A percentile compares a stretch with the other conserved stretches of the same genome.
phyloP scores from a whole-genome alignment of 2,797 vertebrate species.

The Poecilia velifera region DNA sequence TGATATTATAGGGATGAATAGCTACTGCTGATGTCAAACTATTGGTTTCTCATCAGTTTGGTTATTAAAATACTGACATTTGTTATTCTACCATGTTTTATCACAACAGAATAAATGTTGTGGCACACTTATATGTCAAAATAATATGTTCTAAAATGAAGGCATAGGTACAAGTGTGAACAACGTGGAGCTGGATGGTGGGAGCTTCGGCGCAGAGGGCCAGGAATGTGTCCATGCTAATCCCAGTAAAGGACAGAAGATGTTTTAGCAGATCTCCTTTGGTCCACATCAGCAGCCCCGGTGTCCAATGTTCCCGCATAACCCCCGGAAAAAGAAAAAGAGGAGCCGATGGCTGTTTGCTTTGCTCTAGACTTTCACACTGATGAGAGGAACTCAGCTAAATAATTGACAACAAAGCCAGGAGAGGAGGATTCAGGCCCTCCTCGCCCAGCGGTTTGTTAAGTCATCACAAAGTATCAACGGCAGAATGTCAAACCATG shows the following conservation, averaged over 20 bases:
- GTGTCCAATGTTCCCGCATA: slow-evolving; percentile 65
- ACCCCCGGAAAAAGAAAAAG: slow-evolving; percentile 76
- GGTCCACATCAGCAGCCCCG: slow-evolving; percentile 69
- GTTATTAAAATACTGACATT: neutral
- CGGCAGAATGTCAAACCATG: slow-evolving; percentile 62
- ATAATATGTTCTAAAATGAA: neutral
- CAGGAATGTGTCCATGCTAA: slow-evolving; percentile 77
- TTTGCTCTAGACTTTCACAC: slow-evolving; percentile 80
- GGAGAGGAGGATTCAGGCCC: slow-evolving; percentile 66
- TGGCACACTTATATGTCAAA: neutral
- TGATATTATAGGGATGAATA: neutral
- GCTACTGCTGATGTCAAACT: neutral
- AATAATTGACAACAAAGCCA: slow-evolving; percentile 80
- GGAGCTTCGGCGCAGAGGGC: slow-evolving; percentile 41
- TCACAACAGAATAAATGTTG: neutral
- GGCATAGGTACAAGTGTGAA: neutral
- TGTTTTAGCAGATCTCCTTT: slow-evolving; percentile 83
- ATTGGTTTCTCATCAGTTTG: neutral
- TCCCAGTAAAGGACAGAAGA: slow-evolving; percentile 75
- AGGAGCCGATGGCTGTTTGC: slow-evolving; percentile 73
- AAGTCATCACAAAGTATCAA: slow-evolving; percentile 79
- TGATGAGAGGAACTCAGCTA: slow-evolving; percentile 77
- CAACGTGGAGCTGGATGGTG: slow-evolving; percentile 13
- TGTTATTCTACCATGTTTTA: neutral
- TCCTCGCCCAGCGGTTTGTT: slow-evolving; percentile 74